Conservation (phyloP, 2,888 invertebrate species). For the Gasteruption jaculator region DNA sequence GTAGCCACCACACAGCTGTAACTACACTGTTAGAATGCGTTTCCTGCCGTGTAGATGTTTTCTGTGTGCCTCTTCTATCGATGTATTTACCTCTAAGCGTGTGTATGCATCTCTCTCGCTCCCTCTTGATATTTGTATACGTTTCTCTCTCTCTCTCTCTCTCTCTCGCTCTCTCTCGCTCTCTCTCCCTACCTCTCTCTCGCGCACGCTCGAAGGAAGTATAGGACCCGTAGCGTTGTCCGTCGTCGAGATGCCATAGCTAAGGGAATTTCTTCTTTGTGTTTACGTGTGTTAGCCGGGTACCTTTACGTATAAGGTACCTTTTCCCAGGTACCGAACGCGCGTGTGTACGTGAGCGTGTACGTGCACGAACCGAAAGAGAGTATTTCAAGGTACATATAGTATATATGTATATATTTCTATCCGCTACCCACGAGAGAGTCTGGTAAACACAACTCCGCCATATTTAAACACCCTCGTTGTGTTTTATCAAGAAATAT, state of each 20-base stretch:
- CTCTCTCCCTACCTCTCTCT: no score
- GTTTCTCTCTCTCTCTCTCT: no score
- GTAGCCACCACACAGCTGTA: constrained; percentile 39
- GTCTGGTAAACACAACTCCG: constrained; percentile 32
- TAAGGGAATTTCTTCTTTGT: constrained; percentile 17
- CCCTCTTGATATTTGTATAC: no score
- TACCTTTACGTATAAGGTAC: constrained; percentile 8
- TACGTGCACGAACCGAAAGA: neutral
- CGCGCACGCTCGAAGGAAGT: no score
- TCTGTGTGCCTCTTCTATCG: constrained; percentile 17
- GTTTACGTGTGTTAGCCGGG: constrained; percentile 18
- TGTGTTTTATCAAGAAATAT: neutral
- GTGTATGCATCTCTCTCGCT: no score
- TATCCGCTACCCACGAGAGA: constrained; percentile 18
- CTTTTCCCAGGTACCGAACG: neutral
- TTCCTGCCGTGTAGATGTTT: constrained; percentile 18
- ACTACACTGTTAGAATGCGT: constrained; percentile 23
- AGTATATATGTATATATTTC: no score
- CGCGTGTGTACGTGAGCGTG: neutral
- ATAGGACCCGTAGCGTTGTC: no score
- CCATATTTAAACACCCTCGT: constrained; percentile 43
- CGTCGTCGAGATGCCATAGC: no score
- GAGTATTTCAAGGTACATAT: no score
- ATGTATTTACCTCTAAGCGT: no score
- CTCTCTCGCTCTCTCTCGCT: no score